Conservation (phyloP, 2,888 invertebrate genomes). For the Synergus japonicus region DNA sequence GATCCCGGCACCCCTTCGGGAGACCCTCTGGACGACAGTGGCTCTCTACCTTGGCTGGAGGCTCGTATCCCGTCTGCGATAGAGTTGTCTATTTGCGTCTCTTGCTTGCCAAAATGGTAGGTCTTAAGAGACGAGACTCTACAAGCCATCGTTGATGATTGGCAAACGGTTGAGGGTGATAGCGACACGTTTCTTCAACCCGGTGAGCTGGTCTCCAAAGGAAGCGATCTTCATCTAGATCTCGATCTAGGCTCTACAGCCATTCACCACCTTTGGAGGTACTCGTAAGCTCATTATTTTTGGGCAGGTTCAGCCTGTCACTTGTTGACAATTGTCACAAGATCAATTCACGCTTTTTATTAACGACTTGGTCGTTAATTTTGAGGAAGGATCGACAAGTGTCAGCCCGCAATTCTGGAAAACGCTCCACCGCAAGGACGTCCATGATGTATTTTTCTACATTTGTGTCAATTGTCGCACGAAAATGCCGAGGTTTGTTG, state of each 20-base stretch:
- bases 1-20: slow-evolving; percentile 74
- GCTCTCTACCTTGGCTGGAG: slow-evolving; percentile 76
- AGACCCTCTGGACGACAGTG: slow-evolving; percentile 75
- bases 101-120: slow-evolving; percentile 10
- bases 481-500: slow-evolving; percentile 2
- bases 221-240: neutral
- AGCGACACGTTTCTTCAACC: slow-evolving; percentile 48
- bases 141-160: slow-evolving; percentile 42
- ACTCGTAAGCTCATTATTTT: neutral
- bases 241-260: neutral
- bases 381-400: neutral
- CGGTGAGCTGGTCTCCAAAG: slow-evolving; percentile 49
- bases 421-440: neutral
- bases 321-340: neutral
- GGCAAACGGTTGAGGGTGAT: slow-evolving; percentile 48
- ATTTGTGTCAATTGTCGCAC: slow-evolving; percentile 17
- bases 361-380: too few relatives aligned
- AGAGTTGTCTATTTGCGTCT: slow-evolving; percentile 57
- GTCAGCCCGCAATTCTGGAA: neutral
- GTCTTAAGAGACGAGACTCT: slow-evolving; percentile 24
- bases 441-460: slow-evolving; percentile 21
- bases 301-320: neutral
- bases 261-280: neutral
- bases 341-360: neutral
- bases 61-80: slow-evolving; percentile 75